phyloP scores from a whole-genome alignment of 2,888 invertebrate species.

The Sipha maydis region DNA sequence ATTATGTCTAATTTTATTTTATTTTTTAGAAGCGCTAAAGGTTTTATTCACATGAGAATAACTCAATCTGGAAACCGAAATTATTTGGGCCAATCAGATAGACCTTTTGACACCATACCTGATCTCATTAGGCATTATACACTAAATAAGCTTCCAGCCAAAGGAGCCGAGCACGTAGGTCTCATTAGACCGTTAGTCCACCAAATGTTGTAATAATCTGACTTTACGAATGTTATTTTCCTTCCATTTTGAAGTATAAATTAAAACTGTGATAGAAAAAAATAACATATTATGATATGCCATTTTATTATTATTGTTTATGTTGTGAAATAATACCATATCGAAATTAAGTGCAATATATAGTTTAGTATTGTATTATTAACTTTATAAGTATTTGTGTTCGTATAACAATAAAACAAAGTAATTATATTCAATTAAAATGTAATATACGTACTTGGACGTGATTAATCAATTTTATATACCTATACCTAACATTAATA shows the following conservation, averaged over 20 bases:
- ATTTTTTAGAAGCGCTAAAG: slow-evolving; percentile 84
- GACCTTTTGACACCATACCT: slow-evolving; percentile 92
- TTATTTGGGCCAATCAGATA: slow-evolving; percentile 89
- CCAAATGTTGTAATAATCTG: slow-evolving; percentile 74
- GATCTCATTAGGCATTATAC: slow-evolving; percentile 95
- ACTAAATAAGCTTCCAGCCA: slow-evolving; percentile 89
- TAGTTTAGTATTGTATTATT: slow-evolving; percentile 35
- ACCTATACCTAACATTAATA: background rate
- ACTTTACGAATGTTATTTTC: slow-evolving; percentile 41
- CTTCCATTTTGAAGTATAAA: slow-evolving; percentile 57
- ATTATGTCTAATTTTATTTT: background rate
- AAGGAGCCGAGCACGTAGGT: slow-evolving; percentile 96
- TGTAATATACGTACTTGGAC: slow-evolving; percentile 34
- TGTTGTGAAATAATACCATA: slow-evolving; percentile 61
- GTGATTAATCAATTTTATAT: slow-evolving; percentile 33
- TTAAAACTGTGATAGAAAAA: slow-evolving; percentile 56
- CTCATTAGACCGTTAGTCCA: slow-evolving; percentile 90
- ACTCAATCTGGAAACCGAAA: slow-evolving; percentile 79
- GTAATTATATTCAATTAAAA: slow-evolving; percentile 47
- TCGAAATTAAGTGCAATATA: slow-evolving; percentile 61
- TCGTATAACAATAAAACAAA: slow-evolving; percentile 40
- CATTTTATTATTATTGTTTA: slow-evolving; percentile 45
- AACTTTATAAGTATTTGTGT: slow-evolving; percentile 43
- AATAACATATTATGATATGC: slow-evolving; percentile 34
- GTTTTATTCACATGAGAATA: slow-evolving; percentile 97